Evolutionary conservation across 2,888 invertebrate genomes (phyloP), one percentile per base, ranked within the genome.

Genomic region (Drosophila borealis): DNA sequence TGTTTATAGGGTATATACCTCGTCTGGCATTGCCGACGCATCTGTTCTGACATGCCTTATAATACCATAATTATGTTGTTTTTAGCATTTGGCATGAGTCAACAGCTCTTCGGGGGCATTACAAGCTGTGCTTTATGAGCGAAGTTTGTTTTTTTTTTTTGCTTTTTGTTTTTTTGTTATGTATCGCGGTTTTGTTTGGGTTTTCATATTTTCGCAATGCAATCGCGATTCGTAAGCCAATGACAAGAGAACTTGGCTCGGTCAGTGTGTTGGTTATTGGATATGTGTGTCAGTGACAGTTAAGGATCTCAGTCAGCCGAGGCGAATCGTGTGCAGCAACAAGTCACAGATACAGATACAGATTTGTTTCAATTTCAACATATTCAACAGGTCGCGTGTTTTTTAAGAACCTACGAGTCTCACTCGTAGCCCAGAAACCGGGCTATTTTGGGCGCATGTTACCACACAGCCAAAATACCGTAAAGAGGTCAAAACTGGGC

Each of bases 271-370:
- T 54, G 64, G 83, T 72, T 74, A 83, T 74, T 74, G 72, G 86
- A 83, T 79, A 83, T 86, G 79, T 83, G 60, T 86, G 83, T 84
- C 83, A 87, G 75, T 87, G 87, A 51, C 84, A 87, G 70, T 74
- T 70, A 84, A 87, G 83, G 83, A 84, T 84, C 84, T 84, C 62
- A 63, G 48, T 25, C 81, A 81, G 62, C 83, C 74, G 87, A 86
- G 72, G 72, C 81, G 69, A 42, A 64, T 77, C 79, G 54, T 34
- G 33, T 19, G 13, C 21, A 55, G 41, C 44, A 29, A 45, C 34
- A 48, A 50, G 45, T 51, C 34, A 36, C 21, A 68, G 19, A 55
- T 53, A 42, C 56, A 61, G 54, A 68, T 57, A 44, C 36, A 57
- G 50, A 68, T 57, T 41, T 33, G 68, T 55, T 68, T 33, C 36